Conservation (phyloP, 1,140 invertebrate genomes). For the Vanessa tameamea region DNA sequence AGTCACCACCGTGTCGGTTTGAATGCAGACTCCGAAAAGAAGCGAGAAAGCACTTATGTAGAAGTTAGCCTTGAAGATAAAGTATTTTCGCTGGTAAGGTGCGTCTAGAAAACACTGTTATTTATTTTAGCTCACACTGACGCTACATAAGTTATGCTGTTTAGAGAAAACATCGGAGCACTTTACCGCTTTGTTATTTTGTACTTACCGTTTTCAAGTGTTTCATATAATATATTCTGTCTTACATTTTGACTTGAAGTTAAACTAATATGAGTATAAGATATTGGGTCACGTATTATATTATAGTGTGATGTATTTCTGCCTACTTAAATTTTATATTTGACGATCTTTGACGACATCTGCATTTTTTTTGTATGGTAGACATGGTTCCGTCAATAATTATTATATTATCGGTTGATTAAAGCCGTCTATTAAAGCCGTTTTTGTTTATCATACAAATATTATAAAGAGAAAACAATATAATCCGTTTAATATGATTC, state of each 20-base stretch:
- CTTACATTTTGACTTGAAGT: background rate
- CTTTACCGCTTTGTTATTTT: background rate
- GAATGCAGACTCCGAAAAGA: background rate
- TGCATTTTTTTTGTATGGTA: too few relatives aligned
- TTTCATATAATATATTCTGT: background rate
- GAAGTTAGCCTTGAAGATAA: background rate
- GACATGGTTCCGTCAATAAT: too few relatives aligned
- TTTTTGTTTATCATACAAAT: too few relatives aligned
- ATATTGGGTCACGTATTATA: too few relatives aligned
- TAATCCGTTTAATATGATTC: too few relatives aligned
- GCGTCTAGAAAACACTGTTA: background rate
- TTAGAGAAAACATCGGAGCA: background rate
- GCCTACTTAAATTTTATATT: too few relatives aligned
- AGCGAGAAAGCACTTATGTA: background rate
- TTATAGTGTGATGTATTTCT: too few relatives aligned
- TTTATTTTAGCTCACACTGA: slow-evolving; percentile 2
- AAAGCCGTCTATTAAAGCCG: too few relatives aligned
- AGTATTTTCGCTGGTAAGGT: background rate
- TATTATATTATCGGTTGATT: too few relatives aligned
- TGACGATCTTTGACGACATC: too few relatives aligned
- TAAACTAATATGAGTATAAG: background rate
- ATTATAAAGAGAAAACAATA: too few relatives aligned
- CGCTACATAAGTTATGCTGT: background rate
- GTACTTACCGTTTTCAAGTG: background rate
- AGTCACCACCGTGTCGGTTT: too few relatives aligned